Conservation (phyloP, 2,113 vertebrate genomes). For the Dascyllus trimaculatus region DNA sequence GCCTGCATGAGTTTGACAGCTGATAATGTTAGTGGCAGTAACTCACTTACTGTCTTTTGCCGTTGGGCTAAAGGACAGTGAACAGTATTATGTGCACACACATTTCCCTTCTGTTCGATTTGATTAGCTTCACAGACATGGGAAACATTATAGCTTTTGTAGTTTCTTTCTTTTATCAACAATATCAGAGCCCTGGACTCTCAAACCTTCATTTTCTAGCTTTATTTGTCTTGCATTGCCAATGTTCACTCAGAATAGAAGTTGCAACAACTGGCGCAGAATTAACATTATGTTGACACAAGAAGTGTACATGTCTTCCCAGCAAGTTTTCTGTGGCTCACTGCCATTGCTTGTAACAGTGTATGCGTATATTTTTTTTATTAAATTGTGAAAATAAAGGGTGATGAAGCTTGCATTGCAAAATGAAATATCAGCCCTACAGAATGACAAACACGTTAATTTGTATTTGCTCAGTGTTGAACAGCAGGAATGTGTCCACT, state of each 20-base stretch:
- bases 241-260: no score
- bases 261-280: no score
- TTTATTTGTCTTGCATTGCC: constrained; percentile 23
- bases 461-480: constrained; percentile 15
- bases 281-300: no score
- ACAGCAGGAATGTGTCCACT: constrained; percentile 16
- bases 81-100: constrained; percentile 25
- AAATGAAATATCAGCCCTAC: constrained; percentile 4
- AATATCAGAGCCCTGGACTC: constrained; percentile 31
- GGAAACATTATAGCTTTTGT: constrained; percentile 49
- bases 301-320: background rate
- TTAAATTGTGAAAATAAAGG: constrained; percentile 14
- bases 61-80: constrained; percentile 25
- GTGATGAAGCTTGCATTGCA: constrained; percentile 19
- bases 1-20: constrained; percentile 29
- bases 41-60: constrained; percentile 48
- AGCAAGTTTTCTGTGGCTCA: constrained; percentile 10
- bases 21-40: constrained; percentile 42
- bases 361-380: background rate
- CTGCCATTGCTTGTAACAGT: background rate
- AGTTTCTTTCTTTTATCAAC: constrained; percentile 43
- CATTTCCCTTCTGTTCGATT: constrained; percentile 35
- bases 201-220: constrained; percentile 40
- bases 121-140: constrained; percentile 44
- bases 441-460: constrained; percentile 8